Evolutionary conservation across 2,888 invertebrate genomes (phyloP), one percentile per base, ranked within the genome.

Genomic region (Scelioninae gen. 1): DNA sequence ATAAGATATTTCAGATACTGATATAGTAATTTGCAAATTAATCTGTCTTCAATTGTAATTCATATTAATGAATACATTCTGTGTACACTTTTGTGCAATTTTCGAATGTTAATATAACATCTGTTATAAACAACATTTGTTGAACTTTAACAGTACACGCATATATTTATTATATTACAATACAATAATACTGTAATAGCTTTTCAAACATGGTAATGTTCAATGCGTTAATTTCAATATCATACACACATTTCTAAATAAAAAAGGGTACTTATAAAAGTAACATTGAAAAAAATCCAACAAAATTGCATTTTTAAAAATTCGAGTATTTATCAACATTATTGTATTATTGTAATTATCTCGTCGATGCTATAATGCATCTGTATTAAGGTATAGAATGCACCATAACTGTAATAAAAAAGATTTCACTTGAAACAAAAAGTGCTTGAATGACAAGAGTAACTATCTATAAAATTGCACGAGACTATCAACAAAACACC

Each of bases 71-170:
- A n/a, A 43, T 43, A 56, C 15, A 69, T 31, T 13, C n/a, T 56
- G n/a, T 38, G 43, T 40, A 47, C 40, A 10, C 31, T 6, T 77
- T 69, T 77, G 68, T 77, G 77, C 77, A 47, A 10, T 51, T 58
- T 62, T 56, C 40, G 7, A 69, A 77, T 77, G 77, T 77, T 77
- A 77, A 77, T 77, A 60, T 77, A 69, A 77, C 69, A 77, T 77
- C 51, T 47, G n/a, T 34, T 23, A 23, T 77, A 63, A 77, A 77
- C 16, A 55, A 63, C 62, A 66, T 66, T 51, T 77, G 45, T 53
- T 69, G 53, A 62, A 38, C 43, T 63, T 69, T 43, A 77, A 77
- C 77, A 68, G 23, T 62, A 68, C 43, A 68, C 32, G 23, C 32
- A 74, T 53, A 63, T 31, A 58, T 69, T 69, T 53, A 51, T 51